A percentile compares a stretch with the other conserved stretches of the same genome.
Evolutionary conservation across 2,888 invertebrate species (phyloP).

Genomic region (Clunio marinus): DNA sequence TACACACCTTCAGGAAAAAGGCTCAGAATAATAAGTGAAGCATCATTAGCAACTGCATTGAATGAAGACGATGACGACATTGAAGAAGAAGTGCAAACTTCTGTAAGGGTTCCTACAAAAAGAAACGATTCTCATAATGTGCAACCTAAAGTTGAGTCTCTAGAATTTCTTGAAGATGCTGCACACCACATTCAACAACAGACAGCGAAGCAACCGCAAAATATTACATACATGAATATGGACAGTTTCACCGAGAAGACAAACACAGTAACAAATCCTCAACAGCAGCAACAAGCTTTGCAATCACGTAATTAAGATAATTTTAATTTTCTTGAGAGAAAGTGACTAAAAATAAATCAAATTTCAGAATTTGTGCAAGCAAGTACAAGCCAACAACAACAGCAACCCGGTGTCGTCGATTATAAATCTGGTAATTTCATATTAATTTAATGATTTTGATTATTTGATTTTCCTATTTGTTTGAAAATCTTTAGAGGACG

Average conservation of each 20-base stretch:
- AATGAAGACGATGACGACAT: slow-evolving; percentile 25
- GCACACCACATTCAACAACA: slow-evolving; percentile 15
- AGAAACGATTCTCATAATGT: slow-evolving; percentile 5
- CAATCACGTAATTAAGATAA: neutral
- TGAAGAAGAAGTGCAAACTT: slow-evolving; percentile 18
- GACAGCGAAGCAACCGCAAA: neutral
- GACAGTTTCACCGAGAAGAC: slow-evolving; percentile 30
- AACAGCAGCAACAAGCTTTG: neutral
- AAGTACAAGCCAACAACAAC: slow-evolving; percentile 27
- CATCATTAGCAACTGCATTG: neutral
- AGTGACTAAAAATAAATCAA: too few relatives aligned
- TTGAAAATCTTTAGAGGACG: slow-evolving; percentile 22
- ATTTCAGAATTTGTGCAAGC: slow-evolving; percentile 20
- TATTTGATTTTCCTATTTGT: neutral
- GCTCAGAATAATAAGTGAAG: slow-evolving; percentile 20
- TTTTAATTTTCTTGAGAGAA: neutral
- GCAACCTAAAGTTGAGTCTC: slow-evolving; percentile 30
- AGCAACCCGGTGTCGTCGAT: slow-evolving; percentile 23
- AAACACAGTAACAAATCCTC: neutral
- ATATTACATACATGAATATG: slow-evolving; percentile 35
- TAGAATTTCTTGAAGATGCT: slow-evolving; percentile 26
- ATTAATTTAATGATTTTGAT: neutral
- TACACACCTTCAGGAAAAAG: slow-evolving; percentile 12
- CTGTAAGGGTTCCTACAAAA: neutral
- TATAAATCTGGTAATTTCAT: slow-evolving; percentile 34